A percentile compares a stretch with the other conserved stretches of the same genome.
phyloP scores from a whole-genome alignment of 2,888 invertebrate genomes.

The Stenodema calcarata region DNA sequence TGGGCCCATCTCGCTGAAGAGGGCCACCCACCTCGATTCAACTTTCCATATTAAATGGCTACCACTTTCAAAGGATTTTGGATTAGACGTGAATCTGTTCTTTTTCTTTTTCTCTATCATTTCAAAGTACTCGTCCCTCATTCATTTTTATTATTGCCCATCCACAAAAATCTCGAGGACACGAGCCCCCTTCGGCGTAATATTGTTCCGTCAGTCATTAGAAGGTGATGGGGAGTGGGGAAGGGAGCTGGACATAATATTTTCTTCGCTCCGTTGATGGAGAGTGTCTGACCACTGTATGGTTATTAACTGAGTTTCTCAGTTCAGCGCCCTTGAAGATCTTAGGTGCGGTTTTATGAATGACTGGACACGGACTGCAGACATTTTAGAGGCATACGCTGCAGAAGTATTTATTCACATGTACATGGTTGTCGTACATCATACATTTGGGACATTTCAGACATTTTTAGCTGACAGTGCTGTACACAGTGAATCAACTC shows the following conservation, averaged over 20 bases:
- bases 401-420: no score
- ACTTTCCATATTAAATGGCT: constrained; percentile 48
- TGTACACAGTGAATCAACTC: no score
- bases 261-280: background rate
- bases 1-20: constrained; percentile 30
- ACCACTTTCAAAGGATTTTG: constrained; percentile 19
- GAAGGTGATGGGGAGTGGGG: background rate
- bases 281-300: background rate
- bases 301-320: no score
- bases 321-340: no score
- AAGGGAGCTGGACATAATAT: background rate
- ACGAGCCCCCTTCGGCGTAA: background rate
- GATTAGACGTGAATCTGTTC: background rate
- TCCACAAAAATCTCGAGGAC: background rate
- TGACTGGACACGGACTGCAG: no score
- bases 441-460: no score
- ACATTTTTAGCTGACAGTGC: no score
- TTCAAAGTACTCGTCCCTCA: background rate
- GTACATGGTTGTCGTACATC: no score
- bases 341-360: no score
- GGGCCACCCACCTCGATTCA: constrained; percentile 40
- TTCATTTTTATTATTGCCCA: background rate
- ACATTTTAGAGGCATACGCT: no score
- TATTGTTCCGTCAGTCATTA: background rate
- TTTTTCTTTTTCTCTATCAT: background rate